Base-by-base conservation (phyloP, 1,140 invertebrate genomes). In the Solen grandis region DNA sequence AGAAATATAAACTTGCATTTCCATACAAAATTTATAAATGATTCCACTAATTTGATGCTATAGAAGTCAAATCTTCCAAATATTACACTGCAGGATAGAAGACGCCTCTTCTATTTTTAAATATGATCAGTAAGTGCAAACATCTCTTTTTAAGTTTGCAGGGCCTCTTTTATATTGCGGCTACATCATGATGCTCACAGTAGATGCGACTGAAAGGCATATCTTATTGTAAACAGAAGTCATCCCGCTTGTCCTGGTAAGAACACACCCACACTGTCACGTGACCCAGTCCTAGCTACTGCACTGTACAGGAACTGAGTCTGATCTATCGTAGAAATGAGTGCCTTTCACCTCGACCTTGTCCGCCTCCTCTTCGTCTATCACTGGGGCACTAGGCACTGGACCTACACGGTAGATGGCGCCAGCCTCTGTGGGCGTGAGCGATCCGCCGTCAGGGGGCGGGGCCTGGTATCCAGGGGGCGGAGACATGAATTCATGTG, bases 321-420 rank as follows among this genome's bases (percentile, higher is more conserved):
- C 75, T 0, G 75, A 78, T 38, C 75, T 33, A 46, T 78, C 75
- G 52, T 78, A 78, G 22, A 78, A 78, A 46, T 78, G 75, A 31
- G 65, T 60, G 55, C 75, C 75, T 60, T 78, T 78, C 52, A 68
- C 50, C 33, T 78, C 65, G 33, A 75, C 75, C 1, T 60, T 46
- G 16, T 57, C 25, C 33, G 35, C 73, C 35, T 80, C 66, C 22
- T 46, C 25, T 36, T 73, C 82, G 29, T 82, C 80, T 4, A 75
- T 57, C 13, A 65, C 78, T 13, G 85, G 85, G 25, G 86, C 86
- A 55, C 82, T 87, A n/a, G 86, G 84, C 0, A 63, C 74, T 14
- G 81, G 63, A 14, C 75, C 74, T 1, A 59, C n/a, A 3, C 69
- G 65, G 52, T 81, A 85, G n/a, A 84, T 36, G 16, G 62, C 76